Base-by-base conservation (phyloP, 2,113 vertebrate genomes). In the Eretmochelys imbricata region DNA sequence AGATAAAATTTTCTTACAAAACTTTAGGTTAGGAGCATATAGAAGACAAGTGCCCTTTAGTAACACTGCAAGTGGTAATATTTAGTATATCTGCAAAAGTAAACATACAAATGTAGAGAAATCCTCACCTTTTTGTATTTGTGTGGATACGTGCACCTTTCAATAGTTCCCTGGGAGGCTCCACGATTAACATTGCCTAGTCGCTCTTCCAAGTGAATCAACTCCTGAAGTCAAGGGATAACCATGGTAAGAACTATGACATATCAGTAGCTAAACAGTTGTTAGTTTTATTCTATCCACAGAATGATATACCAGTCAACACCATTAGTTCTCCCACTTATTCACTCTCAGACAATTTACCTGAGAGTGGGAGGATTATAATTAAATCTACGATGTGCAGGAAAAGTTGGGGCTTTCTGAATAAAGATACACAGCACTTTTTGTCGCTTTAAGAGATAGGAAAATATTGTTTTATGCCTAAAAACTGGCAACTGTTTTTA, bases 91-190 rank as follows among this genome's bases (percentile, higher is more conserved):
- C 81, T 85, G 69, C 22, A 75, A 94, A 88, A 27, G 22, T 85
- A 92, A 54, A 38, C 12, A 82, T 29, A 81, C 79, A 87, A 51
- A 62, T 14, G 16, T 20, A 82, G 31, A 96, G 76, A 93, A 87
- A 93, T 46, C 49, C 98, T 99, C 97, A 99, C 99, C 99, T 99
- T 99, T 97, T 99, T 99, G 96, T 99, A 99, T 97, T 99, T 99
- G 98, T 99, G 99, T 96, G 99, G 99, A 90, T 99, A 99, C 93
- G 99, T 99, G 98, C 99, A 99, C 98, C 99, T 99, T 99, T 99
- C 99, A 98, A 99, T 99, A 97, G 99, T 99, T 98, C 99, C 99
- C 99, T 99, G 99, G 97, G 99, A 99, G 96, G 99, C 99, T 96
- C 99, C 99, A 96, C 99, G 99, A 98, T 99, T 99, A 97, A 99